Conservation (phyloP, 2,888 invertebrate genomes). For the Nebria salina region DNA sequence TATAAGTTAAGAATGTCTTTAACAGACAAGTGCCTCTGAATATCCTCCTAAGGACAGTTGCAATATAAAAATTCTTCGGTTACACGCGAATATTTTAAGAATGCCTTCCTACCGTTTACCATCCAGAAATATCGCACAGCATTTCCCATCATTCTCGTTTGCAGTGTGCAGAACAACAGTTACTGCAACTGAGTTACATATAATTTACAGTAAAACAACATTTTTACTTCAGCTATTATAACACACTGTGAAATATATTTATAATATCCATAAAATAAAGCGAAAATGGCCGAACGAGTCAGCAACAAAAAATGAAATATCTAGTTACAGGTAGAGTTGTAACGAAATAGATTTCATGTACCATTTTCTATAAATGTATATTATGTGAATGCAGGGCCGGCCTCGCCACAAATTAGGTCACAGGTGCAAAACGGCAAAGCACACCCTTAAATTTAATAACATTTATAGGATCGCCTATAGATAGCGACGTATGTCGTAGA, state of each 20-base stretch:
- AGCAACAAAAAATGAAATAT: too few species aligned
- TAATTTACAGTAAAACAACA: background rate
- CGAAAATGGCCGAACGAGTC: background rate
- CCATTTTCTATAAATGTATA: background rate
- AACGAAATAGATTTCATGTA: background rate
- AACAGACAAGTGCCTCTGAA: background rate
- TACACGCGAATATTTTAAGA: background rate
- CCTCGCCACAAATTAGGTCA: background rate
- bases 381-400: background rate
- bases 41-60: background rate
- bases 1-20: background rate
- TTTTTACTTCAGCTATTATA: background rate
- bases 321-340: too few species aligned
- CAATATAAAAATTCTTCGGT: background rate
- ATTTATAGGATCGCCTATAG: background rate
- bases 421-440: background rate
- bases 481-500: background rate
- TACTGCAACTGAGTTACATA: too few species aligned
- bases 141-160: too few species aligned
- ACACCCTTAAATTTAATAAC: background rate
- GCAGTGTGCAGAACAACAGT: too few species aligned
- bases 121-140: background rate
- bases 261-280: background rate
- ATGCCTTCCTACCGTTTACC: background rate
- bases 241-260: background rate